phyloP scores from a whole-genome alignment of 2,113 vertebrate genomes.

The Vulpes lagopus region DNA sequence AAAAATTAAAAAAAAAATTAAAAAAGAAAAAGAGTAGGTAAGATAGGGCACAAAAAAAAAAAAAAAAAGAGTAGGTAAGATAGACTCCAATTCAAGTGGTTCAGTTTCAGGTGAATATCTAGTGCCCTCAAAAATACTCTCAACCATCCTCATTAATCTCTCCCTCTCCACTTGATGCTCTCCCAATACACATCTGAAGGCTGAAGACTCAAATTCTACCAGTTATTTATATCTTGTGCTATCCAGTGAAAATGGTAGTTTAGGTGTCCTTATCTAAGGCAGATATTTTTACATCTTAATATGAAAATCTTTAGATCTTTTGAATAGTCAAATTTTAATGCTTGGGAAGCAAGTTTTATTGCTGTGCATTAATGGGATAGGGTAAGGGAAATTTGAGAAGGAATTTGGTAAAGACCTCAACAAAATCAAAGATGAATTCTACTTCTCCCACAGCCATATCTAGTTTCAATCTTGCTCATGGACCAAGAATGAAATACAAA shows the following conservation, averaged over 20 bases:
- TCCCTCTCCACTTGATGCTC: neutral
- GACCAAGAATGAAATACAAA: neutral
- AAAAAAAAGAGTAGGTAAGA: neutral
- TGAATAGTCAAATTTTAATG: neutral
- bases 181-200: neutral
- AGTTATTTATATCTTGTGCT: neutral
- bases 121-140: neutral
- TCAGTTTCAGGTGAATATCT: constrained; percentile 16
- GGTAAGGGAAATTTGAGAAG: constrained; percentile 24
- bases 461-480: neutral
- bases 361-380: neutral
- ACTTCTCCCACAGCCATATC: neutral
- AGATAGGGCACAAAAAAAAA: no score
- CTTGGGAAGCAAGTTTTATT: constrained; percentile 18
- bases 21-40: no score
- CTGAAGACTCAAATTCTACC: constrained; percentile 43
- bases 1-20: no score
- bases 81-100: neutral
- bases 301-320: neutral
- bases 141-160: neutral
- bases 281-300: constrained; percentile 41
- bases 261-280: neutral
- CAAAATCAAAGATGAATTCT: neutral
- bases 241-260: neutral
- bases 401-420: neutral